phyloP scores from a whole-genome alignment of 2,113 vertebrate genomes.

The Monarcha castaneiventris region DNA sequence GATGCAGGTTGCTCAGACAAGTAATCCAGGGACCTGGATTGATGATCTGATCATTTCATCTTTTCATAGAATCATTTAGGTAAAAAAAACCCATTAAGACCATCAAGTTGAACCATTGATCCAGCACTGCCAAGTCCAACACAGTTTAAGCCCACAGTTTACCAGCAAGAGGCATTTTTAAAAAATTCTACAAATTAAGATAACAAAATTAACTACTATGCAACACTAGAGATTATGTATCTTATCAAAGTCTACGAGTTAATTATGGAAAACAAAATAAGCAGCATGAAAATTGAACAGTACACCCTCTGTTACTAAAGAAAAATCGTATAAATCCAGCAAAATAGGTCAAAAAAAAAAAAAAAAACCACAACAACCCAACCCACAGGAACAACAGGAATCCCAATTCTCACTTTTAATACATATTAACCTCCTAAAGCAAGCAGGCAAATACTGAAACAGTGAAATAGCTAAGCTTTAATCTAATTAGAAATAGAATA shows the following conservation, averaged over 20 bases:
- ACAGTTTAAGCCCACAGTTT: not conserved
- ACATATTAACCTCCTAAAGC: not conserved
- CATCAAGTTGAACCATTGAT: not conserved
- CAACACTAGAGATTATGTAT: not conserved
- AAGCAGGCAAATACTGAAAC: not conserved
- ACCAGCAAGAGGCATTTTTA: not conserved
- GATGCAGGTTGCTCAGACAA: not conserved
- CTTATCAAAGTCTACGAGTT: not conserved
- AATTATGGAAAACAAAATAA: not conserved
- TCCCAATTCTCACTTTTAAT: not conserved
- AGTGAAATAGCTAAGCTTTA: not conserved
- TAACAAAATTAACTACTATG: not conserved
- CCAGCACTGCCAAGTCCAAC: not conserved
- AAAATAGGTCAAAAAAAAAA: not conserved
- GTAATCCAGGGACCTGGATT: not conserved
- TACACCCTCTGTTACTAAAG: not conserved
- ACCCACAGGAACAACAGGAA: not conserved
- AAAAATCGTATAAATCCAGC: not conserved
- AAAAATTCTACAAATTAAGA: not conserved
- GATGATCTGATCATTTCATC: not conserved
- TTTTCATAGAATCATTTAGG: not conserved
- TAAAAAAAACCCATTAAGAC: not conserved
- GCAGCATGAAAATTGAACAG: not conserved
- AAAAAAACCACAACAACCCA: not conserved
- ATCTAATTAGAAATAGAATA: not conserved